Evolutionary conservation across 2,113 vertebrate species (phyloP).

Genomic region (Ibidorhyncha struthersii): DNA sequence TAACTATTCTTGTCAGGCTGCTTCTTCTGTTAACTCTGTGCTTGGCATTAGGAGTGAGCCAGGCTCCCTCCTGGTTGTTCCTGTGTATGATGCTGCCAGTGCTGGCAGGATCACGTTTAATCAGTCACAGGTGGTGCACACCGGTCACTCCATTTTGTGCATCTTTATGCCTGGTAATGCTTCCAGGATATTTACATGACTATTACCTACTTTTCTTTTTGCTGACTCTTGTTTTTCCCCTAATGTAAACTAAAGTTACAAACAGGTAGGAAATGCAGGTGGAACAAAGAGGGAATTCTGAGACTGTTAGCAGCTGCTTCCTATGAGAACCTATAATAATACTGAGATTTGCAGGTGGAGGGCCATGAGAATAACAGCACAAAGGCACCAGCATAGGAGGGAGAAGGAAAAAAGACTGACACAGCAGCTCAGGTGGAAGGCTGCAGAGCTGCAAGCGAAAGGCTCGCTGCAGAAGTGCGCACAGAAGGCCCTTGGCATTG

Average conservation of each 20-base stretch:
- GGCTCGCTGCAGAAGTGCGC: too few species aligned
- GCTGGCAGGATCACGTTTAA: neutral
- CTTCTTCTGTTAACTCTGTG: neutral
- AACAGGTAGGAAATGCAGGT: neutral
- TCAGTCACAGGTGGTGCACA: neutral
- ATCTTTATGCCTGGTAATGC: neutral
- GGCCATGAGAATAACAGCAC: neutral
- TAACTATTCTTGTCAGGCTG: neutral
- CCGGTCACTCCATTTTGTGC: neutral
- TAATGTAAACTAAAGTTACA: neutral
- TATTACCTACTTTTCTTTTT: neutral
- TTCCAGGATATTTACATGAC: accelerated
- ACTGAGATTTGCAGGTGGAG: neutral
- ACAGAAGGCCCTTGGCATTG: too few species aligned
- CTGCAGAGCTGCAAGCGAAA: too few species aligned
- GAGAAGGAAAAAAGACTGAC: neutral
- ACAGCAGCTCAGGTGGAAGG: too few species aligned
- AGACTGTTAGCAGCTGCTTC: neutral
- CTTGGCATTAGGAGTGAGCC: neutral
- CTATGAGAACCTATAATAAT: neutral
- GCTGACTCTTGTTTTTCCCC: neutral
- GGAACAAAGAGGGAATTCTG: neutral
- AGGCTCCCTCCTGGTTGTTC: neutral
- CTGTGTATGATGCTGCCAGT: neutral
- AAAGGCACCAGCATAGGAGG: neutral